Percentiles rank a stretch among this genome's conserved stretches.
Conservation (phyloP, 2,888 invertebrate genomes). For the Phalera bucephala region DNA sequence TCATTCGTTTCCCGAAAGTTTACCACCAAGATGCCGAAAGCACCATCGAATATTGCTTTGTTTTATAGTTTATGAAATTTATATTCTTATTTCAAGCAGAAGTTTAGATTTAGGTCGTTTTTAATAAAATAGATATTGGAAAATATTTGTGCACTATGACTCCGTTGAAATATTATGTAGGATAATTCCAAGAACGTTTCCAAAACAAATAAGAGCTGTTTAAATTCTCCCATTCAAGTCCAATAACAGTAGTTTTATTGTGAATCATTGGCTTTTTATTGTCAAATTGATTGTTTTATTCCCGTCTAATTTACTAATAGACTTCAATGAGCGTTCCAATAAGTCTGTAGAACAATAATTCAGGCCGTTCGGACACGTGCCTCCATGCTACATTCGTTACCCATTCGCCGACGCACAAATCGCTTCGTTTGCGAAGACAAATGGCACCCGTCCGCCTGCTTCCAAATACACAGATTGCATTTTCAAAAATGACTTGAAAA, state of each 20-base stretch:
- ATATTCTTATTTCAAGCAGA: slow-evolving; percentile 37
- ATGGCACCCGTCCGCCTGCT: slow-evolving; percentile 63
- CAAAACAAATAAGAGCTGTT: neutral
- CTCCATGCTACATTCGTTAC: slow-evolving; percentile 73
- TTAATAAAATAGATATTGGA: slow-evolving; percentile 9
- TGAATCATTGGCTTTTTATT: slow-evolving; percentile 1
- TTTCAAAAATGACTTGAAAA: slow-evolving; percentile 72
- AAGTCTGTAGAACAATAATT: slow-evolving; percentile 66
- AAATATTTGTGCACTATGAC: no score
- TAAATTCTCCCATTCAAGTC: no score
- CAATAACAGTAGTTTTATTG: no score
- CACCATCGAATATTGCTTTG: slow-evolving; percentile 68
- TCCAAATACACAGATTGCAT: slow-evolving; percentile 62
- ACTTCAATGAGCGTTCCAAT: slow-evolving; percentile 62
- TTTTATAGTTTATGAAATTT: slow-evolving; percentile 70
- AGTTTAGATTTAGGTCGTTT: slow-evolving; percentile 29
- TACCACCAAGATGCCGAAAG: slow-evolving; percentile 46
- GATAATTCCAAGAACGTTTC: no score
- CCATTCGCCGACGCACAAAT: slow-evolving; percentile 77
- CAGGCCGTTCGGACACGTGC: slow-evolving; percentile 61
- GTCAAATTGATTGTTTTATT: slow-evolving; percentile 31
- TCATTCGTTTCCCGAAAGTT: slow-evolving; percentile 71
- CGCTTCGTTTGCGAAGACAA: slow-evolving; percentile 81
- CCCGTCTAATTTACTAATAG: slow-evolving; percentile 59
- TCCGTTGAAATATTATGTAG: no score